Percentiles rank a stretch among this genome's conserved stretches.
phyloP scores from a whole-genome alignment of 2,888 invertebrate species.

The Diarsia mendica region DNA sequence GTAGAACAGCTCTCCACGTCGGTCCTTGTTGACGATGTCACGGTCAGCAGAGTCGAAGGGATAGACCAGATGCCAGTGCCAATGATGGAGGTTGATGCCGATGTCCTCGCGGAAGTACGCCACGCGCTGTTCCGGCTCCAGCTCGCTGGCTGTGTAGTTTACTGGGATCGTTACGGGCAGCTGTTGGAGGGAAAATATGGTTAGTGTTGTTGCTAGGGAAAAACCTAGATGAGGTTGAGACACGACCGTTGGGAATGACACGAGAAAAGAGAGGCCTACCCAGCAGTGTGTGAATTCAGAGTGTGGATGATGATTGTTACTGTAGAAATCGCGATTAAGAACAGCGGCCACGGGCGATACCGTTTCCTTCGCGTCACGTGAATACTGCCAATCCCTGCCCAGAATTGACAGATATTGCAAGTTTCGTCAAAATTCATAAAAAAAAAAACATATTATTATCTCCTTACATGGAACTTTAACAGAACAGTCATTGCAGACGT shows the following conservation, averaged over 20 bases:
- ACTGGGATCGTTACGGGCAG: conserved; percentile 92
- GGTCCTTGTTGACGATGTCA: conserved; percentile 92
- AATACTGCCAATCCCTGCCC: neutral
- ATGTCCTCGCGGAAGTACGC: conserved; percentile 96
- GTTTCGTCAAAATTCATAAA: too few relatives aligned
- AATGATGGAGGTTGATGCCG: conserved; percentile 96
- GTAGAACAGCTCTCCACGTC: conserved; percentile 94
- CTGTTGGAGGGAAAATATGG: conserved; percentile 73
- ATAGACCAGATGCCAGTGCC: conserved; percentile 98
- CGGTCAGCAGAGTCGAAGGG: conserved; percentile 92
- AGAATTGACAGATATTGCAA: too few relatives aligned
- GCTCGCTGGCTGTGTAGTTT: conserved; percentile 94
- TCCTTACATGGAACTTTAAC: too few relatives aligned
- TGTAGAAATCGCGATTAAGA: neutral
- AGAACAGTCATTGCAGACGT: neutral
- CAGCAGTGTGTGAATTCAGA: too few relatives aligned
- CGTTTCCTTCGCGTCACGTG: neutral
- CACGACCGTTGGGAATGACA: too few relatives aligned
- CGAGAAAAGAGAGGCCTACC: too few relatives aligned
- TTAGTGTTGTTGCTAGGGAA: neutral
- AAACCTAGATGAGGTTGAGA: too few relatives aligned
- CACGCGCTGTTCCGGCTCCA: conserved; percentile 94
- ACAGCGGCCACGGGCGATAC: neutral
- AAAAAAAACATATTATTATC: too few relatives aligned
- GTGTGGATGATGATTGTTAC: too few relatives aligned